Conservation (phyloP, 2,797 vertebrate species). For the Tenualosa ilisha region DNA sequence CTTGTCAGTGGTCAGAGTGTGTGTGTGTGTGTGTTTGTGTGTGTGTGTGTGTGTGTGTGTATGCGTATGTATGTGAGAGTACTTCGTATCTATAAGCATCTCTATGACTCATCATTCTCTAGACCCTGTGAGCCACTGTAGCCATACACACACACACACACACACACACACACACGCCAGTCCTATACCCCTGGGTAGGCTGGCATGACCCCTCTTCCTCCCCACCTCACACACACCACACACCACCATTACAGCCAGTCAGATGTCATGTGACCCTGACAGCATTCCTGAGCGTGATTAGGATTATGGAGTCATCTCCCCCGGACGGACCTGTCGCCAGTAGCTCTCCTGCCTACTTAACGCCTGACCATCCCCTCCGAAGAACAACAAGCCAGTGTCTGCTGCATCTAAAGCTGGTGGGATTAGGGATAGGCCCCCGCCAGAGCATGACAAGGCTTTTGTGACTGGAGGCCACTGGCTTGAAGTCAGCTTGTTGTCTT, state of each 20-base stretch:
- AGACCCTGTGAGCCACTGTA: slow-evolving; percentile 23
- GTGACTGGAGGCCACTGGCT: slow-evolving; percentile 75
- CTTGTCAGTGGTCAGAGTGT: neutral
- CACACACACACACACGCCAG: slow-evolving; percentile 54
- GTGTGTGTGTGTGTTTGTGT: slow-evolving; percentile 18
- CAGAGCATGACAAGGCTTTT: slow-evolving; percentile 77
- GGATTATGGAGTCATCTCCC: slow-evolving; percentile 79
- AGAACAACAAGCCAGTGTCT: slow-evolving; percentile 67
- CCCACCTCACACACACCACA: slow-evolving; percentile 60
- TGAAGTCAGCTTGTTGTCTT: slow-evolving; percentile 68
- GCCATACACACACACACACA: slow-evolving; percentile 46
- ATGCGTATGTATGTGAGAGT: no score
- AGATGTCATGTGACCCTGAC: slow-evolving; percentile 75
- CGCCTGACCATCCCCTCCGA: slow-evolving; percentile 67
- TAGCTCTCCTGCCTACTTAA: slow-evolving; percentile 78
- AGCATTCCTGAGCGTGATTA: slow-evolving; percentile 76
- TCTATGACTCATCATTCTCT: slow-evolving; percentile 67
- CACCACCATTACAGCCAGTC: slow-evolving; percentile 55
- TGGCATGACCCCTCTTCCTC: slow-evolving; percentile 49
- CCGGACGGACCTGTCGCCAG: slow-evolving; percentile 80
- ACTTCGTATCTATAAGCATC: slow-evolving; percentile 64
- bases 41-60: neutral
- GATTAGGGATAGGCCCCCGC: slow-evolving; percentile 79
- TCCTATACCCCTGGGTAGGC: slow-evolving; percentile 58
- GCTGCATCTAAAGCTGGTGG: slow-evolving; percentile 69